These are phyloP conservation scores for Mythimna ferrago DNA, from an alignment of 2,888 invertebrate species.

Conservation along the genomic window DNA sequence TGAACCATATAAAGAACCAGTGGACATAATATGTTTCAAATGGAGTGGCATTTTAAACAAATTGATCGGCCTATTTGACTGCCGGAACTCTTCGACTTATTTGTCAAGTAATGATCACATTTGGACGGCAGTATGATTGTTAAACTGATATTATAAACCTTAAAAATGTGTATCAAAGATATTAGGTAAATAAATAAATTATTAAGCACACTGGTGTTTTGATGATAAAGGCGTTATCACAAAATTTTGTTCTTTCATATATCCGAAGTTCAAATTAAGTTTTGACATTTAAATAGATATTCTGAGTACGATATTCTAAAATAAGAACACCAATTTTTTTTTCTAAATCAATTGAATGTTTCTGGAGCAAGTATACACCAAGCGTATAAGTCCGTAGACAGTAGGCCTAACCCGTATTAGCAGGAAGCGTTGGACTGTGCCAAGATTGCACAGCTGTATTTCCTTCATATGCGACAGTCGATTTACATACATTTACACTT, in stretches of 20 bases:
- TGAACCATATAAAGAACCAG: conserved; percentile 2
- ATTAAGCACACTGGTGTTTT: background rate
- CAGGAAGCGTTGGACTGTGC: conserved; percentile 15
- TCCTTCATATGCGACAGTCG: background rate
- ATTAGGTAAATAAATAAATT: background rate
- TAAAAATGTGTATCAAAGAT: background rate
- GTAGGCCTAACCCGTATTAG: background rate
- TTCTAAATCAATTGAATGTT: no score
- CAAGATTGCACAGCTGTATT: conserved; percentile 16
- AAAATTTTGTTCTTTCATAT: no score
- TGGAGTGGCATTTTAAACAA: no score
- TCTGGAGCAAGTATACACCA: no score
- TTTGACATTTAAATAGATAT: no score
- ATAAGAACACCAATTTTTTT: no score
- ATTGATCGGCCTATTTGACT: conserved; percentile 34
- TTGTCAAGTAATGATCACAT: conserved; percentile 30
- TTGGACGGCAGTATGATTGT: background rate
- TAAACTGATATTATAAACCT: background rate
- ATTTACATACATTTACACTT: conserved; percentile 23
- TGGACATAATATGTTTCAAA: no score
- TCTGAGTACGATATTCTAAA: no score
- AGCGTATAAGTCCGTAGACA: no score
- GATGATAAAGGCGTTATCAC: background rate
- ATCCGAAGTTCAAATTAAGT: no score
- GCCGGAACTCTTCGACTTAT: conserved; percentile 43